Conservation (phyloP, 2,888 invertebrate genomes). For the Spialia ferax region DNA sequence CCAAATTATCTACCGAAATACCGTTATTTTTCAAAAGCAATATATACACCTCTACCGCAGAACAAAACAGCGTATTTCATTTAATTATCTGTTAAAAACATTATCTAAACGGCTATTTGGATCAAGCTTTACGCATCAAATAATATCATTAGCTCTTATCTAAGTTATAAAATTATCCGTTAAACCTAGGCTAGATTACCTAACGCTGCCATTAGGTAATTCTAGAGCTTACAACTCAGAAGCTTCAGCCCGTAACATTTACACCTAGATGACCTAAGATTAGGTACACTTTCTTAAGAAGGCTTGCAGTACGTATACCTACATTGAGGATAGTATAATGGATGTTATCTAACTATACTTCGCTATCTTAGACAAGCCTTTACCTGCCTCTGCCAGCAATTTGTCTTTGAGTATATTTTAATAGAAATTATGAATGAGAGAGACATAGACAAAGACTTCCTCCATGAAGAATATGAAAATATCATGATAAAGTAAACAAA, state of each 20-base stretch:
- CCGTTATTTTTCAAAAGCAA: not conserved
- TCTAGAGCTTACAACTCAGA: constrained; percentile 29
- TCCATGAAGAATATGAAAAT: too few relatives aligned
- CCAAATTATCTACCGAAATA: not conserved
- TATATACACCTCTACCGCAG: too few relatives aligned
- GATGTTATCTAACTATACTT: constrained; percentile 20
- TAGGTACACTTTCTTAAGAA: constrained; percentile 25
- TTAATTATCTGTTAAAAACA: not conserved
- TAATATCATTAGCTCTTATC: not conserved
- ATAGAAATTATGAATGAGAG: too few relatives aligned
- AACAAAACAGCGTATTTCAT: not conserved
- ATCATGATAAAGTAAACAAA: too few relatives aligned
- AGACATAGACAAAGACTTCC: too few relatives aligned
- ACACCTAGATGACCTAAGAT: constrained; percentile 35
- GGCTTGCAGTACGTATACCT: constrained; percentile 27
- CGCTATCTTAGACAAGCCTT: not conserved
- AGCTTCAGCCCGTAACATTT: constrained; percentile 17
- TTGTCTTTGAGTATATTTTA: not conserved
- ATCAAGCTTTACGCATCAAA: not conserved
- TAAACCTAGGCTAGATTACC: constrained; percentile 9
- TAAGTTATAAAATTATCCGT: not conserved
- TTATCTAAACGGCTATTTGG: not conserved
- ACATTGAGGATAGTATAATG: constrained; percentile 3
- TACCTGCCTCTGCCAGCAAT: not conserved
- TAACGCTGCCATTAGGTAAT: constrained; percentile 35